Percentiles rank a stretch among this genome's conserved stretches.
These are phyloP conservation scores for Vulpes lagopus DNA, from an alignment of 2,113 vertebrate genomes.

Conservation along the genomic window DNA sequence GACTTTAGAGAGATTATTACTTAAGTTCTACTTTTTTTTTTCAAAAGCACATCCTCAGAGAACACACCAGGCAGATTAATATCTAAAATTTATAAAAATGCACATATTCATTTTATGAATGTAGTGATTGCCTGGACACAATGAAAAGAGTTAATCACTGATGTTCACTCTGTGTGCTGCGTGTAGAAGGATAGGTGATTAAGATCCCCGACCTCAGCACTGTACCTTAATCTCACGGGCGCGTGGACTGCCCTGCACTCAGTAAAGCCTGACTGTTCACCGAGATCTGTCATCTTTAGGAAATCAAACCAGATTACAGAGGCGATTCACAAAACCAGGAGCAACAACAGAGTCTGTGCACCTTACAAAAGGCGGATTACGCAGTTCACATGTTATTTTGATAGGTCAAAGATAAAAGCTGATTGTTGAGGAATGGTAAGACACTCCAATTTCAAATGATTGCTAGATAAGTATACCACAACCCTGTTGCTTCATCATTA, in stretches of 20 bases:
- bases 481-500: conserved; percentile 86
- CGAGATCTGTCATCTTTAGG: conserved; percentile 93
- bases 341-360: conserved; percentile 93
- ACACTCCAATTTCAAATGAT: conserved; percentile 91
- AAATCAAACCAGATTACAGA: conserved; percentile 95
- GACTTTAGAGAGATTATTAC: conserved; percentile 59
- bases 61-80: conserved; percentile 65
- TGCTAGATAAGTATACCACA: conserved; percentile 89
- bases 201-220: conserved; percentile 88
- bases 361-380: conserved; percentile 96
- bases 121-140: conserved; percentile 88
- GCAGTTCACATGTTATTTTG: conserved; percentile 94
- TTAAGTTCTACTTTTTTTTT: conserved; percentile 38
- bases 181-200: conserved; percentile 90
- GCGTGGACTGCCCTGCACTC: conserved; percentile 83
- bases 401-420: conserved; percentile 95
- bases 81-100: conserved; percentile 53
- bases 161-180: conserved; percentile 88
- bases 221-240: conserved; percentile 90
- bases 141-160: conserved; percentile 88
- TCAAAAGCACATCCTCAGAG: conserved; percentile 48
- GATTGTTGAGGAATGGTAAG: conserved; percentile 92
- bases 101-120: conserved; percentile 68
- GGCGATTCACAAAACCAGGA: conserved; percentile 95
- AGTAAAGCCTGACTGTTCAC: conserved; percentile 86